A percentile compares a stretch with the other conserved stretches of the same genome.
Evolutionary conservation across 2,113 vertebrate species (phyloP).

Genomic region (Connochaetes taurinus): DNA sequence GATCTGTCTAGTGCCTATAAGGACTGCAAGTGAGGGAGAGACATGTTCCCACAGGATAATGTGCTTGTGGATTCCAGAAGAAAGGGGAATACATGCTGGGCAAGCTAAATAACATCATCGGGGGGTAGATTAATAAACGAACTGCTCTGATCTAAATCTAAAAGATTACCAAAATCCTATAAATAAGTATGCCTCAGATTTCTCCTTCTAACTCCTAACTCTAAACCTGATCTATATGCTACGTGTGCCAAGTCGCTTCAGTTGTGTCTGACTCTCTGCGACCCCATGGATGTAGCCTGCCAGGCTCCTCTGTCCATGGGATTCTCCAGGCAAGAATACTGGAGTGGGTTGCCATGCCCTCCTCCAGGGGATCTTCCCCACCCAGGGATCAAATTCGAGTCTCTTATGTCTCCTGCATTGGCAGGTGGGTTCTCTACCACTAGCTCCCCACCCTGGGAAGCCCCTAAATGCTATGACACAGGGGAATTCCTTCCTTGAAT

Average conservation of each 20-base stretch:
- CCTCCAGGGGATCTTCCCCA: not conserved
- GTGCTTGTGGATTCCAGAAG: not conserved
- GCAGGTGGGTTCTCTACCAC: not conserved
- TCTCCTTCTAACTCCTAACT: not conserved
- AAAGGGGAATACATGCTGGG: not conserved
- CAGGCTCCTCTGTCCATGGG: not conserved
- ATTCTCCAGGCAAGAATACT: not conserved
- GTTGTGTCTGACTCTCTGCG: not conserved
- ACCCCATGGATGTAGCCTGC: not conserved
- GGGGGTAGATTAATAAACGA: not conserved
- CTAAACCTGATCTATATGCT: not conserved
- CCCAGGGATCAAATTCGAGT: not conserved
- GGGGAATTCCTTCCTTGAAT: not conserved
- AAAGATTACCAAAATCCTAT: not conserved
- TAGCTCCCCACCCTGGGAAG: not conserved
- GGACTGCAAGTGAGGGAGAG: not conserved
- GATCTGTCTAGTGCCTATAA: not conserved
- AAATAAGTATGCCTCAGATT: not conserved
- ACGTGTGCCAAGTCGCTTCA: not conserved
- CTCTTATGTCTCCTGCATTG: not conserved
- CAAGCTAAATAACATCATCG: not conserved
- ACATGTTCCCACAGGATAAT: not conserved
- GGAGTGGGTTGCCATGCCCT: not conserved
- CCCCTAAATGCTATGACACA: not conserved
- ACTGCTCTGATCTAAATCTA: not conserved